Base-by-base conservation (phyloP, 2,797 vertebrate genomes). In the Lophotriccus pileatus region DNA sequence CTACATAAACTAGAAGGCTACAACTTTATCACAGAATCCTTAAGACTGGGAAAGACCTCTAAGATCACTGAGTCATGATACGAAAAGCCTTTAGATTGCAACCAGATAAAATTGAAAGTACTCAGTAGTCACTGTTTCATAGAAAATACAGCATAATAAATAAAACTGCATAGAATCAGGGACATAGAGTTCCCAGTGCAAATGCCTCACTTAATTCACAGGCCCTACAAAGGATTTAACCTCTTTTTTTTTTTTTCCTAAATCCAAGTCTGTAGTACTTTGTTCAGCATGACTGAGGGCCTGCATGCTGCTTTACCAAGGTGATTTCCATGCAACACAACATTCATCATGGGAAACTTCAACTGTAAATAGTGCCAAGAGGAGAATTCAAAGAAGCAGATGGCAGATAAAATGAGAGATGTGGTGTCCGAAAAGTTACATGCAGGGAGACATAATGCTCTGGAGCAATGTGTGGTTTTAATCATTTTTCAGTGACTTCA, bases 331-430 rank as follows among this genome's bases (percentile, higher is more conserved):
- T 49, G 32, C 14, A 53, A 53, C 25, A 79, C 2, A 2, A 39
- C 10, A 74, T 43, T 63, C 67, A 58, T 24, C 69, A 34, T 13
- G 36, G 70, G 74, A 89, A 91, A 87, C 47, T 12, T 77, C 67
- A 83, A 30, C 47, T 89, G 27, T 34, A n/a, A 58, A 63, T 47
- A 55, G 3, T 70, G 79, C 60, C 79, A 93, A 59, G 44, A 76
- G 28, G 25, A 91, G 64, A 83, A 80, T 55, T 87, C 68, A 67
- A 34, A 89, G 72, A 59, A 89, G 52, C 90, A 96, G 84, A 89
- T 70, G 63, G 92, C 39, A 76, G 47, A 55, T 66, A 28, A 85
- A 95, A 80, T 28, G 25, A 78, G 66, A 34, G 58, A 30, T 34
- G 49, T 56, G 79, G 64, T 9, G 4, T 77, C 76, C 67, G 50